Percentiles rank a stretch among this genome's conserved stretches.
Evolutionary conservation across 2,113 vertebrate genomes (phyloP).

Genomic region (Garra rufa): DNA sequence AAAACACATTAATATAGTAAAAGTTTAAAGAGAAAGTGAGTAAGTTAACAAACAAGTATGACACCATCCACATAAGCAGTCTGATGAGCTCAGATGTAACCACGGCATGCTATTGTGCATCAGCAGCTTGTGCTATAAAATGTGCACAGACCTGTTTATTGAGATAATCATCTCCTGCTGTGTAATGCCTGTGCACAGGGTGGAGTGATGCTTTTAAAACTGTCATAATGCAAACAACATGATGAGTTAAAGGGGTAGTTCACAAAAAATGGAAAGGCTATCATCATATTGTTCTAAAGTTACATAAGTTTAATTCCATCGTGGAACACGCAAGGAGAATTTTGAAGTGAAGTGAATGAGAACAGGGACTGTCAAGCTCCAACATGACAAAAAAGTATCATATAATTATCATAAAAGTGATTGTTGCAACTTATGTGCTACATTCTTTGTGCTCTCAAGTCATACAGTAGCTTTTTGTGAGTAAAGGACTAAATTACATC

Average conservation of each 20-base stretch:
- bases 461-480: neutral
- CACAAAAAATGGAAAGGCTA: neutral
- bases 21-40: neutral
- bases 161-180: constrained; percentile 1
- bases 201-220: constrained; percentile 3
- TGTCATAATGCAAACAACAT: neutral
- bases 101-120: neutral
- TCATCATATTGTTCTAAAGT: neutral
- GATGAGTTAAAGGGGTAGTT: neutral
- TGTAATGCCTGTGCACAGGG: neutral
- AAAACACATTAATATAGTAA: neutral
- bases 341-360: neutral
- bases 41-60: neutral
- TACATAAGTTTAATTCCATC: neutral
- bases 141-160: constrained; percentile 6
- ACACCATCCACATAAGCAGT: neutral
- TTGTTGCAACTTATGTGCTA: neutral
- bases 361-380: neutral
- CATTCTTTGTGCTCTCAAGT: neutral
- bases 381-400: neutral
- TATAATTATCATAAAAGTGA: neutral
- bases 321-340: neutral
- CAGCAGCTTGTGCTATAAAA: neutral
- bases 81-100: neutral
- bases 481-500: neutral